These are phyloP conservation scores for Baronia brevicornis DNA, from an alignment of 2,888 invertebrate species.

Conservation along the genomic window DNA sequence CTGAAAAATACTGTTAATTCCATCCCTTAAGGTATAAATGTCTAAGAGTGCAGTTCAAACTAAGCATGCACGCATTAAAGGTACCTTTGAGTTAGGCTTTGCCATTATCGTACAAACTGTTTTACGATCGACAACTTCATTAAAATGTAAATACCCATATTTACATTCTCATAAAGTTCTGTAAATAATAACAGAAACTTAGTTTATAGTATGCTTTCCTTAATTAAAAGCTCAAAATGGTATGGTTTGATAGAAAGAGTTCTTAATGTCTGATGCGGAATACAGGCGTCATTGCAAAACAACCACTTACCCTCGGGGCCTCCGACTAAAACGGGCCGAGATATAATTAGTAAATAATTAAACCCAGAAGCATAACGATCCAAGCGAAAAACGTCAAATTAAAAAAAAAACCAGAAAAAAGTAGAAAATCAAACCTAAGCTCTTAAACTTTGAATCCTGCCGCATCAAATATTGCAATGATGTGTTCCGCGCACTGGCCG, in stretches of 20 bases:
- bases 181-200: too few relatives aligned
- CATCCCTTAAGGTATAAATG: too few relatives aligned
- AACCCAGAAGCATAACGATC: conserved; percentile 31
- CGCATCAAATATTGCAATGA: conserved; percentile 67
- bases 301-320: conserved; percentile 26
- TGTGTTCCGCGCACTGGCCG: conserved; percentile 68
- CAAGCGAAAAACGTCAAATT: conserved; percentile 29
- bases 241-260: conserved; percentile 4
- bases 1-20: too few relatives aligned
- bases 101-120: too few relatives aligned
- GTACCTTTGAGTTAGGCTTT: too few relatives aligned
- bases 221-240: conserved; percentile 4
- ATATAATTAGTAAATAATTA: conserved; percentile 27
- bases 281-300: conserved; percentile 16
- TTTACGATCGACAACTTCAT: too few relatives aligned
- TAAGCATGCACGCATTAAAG: too few relatives aligned
- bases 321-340: conserved; percentile 8
- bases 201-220: too few relatives aligned
- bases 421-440: conserved; percentile 69
- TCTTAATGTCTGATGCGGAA: conserved; percentile 18
- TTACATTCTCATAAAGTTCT: too few relatives aligned
- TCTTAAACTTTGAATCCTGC: conserved; percentile 69
- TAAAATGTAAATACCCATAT: too few relatives aligned
- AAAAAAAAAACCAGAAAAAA: conserved; percentile 31
- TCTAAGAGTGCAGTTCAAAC: too few relatives aligned